Evolutionary conservation across 2,888 invertebrate species (phyloP).

Genomic region (Orchesellides sinensis): DNA sequence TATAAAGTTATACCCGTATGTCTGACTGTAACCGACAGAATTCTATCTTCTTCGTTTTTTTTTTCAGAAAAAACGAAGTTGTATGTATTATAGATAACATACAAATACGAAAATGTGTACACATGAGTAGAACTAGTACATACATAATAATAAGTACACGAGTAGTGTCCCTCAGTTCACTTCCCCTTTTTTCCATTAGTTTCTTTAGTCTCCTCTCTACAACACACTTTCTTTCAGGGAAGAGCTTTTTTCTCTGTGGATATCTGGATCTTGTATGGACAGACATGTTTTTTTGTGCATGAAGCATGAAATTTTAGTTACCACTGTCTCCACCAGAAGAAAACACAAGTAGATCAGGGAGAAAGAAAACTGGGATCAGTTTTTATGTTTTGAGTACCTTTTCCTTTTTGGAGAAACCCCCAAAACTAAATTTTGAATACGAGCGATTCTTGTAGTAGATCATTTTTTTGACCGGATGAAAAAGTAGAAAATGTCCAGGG

Average conservation of each 20-base stretch:
- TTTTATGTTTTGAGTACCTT: neutral
- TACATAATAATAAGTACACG: neutral
- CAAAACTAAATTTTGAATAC: conserved; percentile 52
- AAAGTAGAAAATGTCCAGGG: conserved; percentile 58
- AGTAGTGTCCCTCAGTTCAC: neutral
- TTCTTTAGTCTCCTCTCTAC: too few species aligned
- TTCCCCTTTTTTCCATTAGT: conserved; percentile 59
- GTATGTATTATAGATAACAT: too few species aligned
- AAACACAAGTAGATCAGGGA: neutral
- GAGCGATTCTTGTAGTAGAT: neutral
- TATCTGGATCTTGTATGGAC: neutral
- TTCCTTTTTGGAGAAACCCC: neutral
- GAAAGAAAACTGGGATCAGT: neutral
- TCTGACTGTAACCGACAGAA: conserved; percentile 11
- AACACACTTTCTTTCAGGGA: conserved; percentile 13
- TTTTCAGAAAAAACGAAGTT: too few species aligned
- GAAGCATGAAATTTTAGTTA: conserved; percentile 59
- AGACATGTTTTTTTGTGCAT: conserved; percentile 31
- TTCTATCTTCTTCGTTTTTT: conserved; percentile 40
- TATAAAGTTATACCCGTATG: neutral
- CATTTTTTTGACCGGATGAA: conserved; percentile 60
- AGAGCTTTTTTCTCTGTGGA: too few species aligned
- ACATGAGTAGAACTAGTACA: too few species aligned
- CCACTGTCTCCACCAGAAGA: conserved; percentile 58
- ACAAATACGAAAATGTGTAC: too few species aligned